These are phyloP conservation scores for Cyanoramphus novaezelandiae DNA, from an alignment of 2,113 vertebrate genomes.

Conservation along the genomic window DNA sequence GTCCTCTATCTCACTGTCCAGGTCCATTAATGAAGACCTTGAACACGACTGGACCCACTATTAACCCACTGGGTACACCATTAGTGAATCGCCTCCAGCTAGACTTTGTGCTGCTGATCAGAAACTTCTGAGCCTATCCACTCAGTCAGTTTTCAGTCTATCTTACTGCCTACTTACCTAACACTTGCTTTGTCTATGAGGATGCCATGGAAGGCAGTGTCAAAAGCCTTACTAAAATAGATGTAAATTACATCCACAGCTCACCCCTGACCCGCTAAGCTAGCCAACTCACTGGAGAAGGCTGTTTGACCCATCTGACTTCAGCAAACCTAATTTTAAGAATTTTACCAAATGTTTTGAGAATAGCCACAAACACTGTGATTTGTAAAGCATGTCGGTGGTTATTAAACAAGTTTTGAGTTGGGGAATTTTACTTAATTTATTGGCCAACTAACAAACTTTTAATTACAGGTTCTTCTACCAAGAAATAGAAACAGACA, in stretches of 20 bases:
- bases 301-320: neutral
- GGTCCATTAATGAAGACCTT: neutral
- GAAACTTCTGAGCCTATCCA: neutral
- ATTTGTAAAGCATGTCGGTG: neutral
- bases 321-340: neutral
- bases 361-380: neutral
- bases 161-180: neutral
- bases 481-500: neutral
- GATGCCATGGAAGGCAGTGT: neutral
- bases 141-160: neutral
- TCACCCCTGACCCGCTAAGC: neutral
- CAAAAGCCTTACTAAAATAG: neutral
- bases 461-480: neutral
- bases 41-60: neutral
- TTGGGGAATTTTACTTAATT: neutral
- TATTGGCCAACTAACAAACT: neutral
- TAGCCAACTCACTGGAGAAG: neutral
- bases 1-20: neutral
- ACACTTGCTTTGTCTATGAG: neutral
- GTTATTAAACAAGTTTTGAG: accelerated
- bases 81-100: neutral
- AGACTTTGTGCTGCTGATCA: neutral
- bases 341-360: neutral
- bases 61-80: neutral
- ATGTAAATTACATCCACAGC: neutral